Evolutionary conservation across 2,113 vertebrate genomes (phyloP), one percentile per base, ranked within the genome.

Genomic region (Mirza zaza): DNA sequence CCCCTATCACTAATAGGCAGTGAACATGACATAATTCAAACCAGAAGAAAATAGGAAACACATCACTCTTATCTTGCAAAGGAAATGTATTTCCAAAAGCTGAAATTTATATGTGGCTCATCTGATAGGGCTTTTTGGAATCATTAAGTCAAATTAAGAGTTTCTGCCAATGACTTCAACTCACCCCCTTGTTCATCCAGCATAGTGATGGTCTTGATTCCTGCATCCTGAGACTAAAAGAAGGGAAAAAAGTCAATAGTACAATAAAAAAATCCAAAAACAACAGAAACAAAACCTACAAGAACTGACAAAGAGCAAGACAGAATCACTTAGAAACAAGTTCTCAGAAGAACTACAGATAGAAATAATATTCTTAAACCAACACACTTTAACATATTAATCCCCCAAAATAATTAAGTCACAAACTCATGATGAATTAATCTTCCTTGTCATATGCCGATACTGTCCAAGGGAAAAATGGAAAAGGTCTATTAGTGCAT

Each of bases 111-210:
- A 83, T 20, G 61, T 59, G 14, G 52, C 12, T 84, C 25, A 94
- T 91, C 9, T 96, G 61, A 83, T 85, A 95, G 36, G 39, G n/a
- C 17, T 70, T 94, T 93, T 71, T 48, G 27, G 14, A 27, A 52
- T 10, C 21, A 52, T 0, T 67, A 83, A 48, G 27, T 81, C 12
- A 95, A 91, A 93, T 86, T 23, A 83, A 80, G 42, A 91, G 42
- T 68, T 90, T 93, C 68, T 96, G 42, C 32, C 83, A 93, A 21
- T 79, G n/a, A 87, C 52, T 92, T 82, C 39, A 76, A 98, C 99
- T 99, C 61, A 99, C 99, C 99, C 98, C 99, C 99, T 98, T 99
- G 99, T 90, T 99, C 98, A 97, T 99, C 99, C 98, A 99, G 97
- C 99, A 99, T 99, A 79, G 98, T 98, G 67, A 99, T 98, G 55